Conservation (phyloP, 2,888 invertebrate genomes). For the Aleiodes alternator region DNA sequence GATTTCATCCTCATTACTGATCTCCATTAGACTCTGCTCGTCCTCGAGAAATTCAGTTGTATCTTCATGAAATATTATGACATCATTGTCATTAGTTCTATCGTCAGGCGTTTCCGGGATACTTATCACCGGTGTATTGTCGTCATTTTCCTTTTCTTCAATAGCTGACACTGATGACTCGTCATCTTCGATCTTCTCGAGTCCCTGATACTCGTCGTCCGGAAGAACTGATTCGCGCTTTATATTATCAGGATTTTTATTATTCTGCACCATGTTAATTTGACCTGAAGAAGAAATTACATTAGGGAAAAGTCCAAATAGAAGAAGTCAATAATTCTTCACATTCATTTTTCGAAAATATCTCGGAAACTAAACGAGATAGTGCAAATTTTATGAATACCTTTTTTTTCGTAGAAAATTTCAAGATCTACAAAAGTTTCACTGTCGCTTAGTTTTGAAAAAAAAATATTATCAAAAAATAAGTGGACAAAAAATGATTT, state of each 20-base stretch:
- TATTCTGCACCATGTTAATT: conserved; percentile 65
- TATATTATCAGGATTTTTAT: conserved; percentile 55
- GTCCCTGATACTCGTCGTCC: conserved; percentile 19
- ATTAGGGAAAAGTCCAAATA: background rate
- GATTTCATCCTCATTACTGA: conserved; percentile 60
- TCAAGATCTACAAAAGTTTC: too few relatives aligned
- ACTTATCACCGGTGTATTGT: conserved; percentile 35
- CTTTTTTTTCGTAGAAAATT: too few relatives aligned
- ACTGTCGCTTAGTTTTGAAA: too few relatives aligned
- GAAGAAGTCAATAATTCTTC: background rate
- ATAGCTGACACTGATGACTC: conserved; percentile 7
- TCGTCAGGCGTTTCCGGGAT: conserved; percentile 23
- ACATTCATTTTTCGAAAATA: conserved; percentile 39
- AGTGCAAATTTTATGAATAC: background rate
- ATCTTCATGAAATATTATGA: conserved; percentile 61
- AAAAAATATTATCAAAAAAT: too few relatives aligned
- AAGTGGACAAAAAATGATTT: background rate
- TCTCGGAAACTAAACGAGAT: background rate
- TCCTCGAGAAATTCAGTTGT: conserved; percentile 61
- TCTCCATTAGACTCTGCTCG: conserved; percentile 59
- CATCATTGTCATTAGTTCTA: conserved; percentile 53
- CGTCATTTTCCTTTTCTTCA: conserved; percentile 15
- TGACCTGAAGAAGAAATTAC: conserved; percentile 61
- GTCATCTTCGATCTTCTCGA: conserved; percentile 19
- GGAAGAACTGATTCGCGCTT: conserved; percentile 44